Conservation (phyloP, 2,888 invertebrate genomes). For the Suillia variegata region DNA sequence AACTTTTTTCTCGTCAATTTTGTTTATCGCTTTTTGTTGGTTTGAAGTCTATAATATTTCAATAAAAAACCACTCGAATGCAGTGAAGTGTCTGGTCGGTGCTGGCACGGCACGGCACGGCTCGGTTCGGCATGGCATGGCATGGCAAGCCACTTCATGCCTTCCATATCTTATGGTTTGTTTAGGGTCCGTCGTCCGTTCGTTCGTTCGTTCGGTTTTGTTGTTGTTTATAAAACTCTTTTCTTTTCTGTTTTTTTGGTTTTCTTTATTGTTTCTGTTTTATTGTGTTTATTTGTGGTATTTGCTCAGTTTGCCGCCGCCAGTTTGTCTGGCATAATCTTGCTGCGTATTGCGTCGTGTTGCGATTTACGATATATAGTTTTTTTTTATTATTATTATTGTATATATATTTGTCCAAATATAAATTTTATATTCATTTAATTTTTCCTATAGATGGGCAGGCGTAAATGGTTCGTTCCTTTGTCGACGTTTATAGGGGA, state of each 20-base stretch:
- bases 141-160: neutral
- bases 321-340: constrained; percentile 40
- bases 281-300: constrained; percentile 44
- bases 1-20: constrained; percentile 6
- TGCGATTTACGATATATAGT: neutral
- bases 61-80: too few species aligned
- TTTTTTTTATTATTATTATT: too few species aligned
- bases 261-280: constrained; percentile 32
- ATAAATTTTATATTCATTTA: too few species aligned
- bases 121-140: neutral
- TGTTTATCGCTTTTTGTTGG: neutral
- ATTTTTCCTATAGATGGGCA: too few species aligned
- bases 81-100: too few species aligned
- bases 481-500: too few species aligned
- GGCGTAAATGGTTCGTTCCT: too few species aligned
- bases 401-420: too few species aligned
- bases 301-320: constrained; percentile 46
- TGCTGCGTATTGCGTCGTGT: neutral
- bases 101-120: neutral
- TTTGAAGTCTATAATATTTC: neutral
- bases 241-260: constrained; percentile 12
- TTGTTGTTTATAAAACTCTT: constrained; percentile 38
- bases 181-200: too few species aligned
- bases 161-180: too few species aligned
- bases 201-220: constrained; percentile 25